Percentiles rank a stretch among this genome's conserved stretches.
These are phyloP conservation scores for Hydropotes inermis DNA, from an alignment of 2,113 vertebrate species.

Conservation along the genomic window DNA sequence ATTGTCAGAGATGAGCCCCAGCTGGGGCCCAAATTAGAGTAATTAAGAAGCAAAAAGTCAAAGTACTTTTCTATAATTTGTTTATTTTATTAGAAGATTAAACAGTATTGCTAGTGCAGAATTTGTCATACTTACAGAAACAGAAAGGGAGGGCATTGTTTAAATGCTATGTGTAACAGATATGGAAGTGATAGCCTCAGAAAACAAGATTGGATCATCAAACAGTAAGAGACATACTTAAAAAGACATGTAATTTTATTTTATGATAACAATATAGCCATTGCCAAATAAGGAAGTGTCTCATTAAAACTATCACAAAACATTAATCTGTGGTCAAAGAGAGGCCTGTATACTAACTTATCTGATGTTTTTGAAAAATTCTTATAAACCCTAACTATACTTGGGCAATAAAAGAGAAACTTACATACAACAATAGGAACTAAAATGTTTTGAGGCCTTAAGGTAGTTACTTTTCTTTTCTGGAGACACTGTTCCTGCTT, in stretches of 20 bases:
- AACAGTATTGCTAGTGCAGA: conserved; percentile 45
- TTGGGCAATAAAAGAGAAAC: not conserved
- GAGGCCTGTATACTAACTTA: not conserved
- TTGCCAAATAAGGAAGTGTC: conserved; percentile 1
- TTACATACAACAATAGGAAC: not conserved
- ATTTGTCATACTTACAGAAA: conserved; percentile 47
- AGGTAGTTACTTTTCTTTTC: not conserved
- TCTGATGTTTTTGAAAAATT: not conserved
- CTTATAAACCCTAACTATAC: not conserved
- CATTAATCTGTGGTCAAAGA: not conserved
- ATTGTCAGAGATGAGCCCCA: conserved; percentile 67
- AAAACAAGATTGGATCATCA: conserved; percentile 36
- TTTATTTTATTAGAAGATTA: conserved; percentile 75
- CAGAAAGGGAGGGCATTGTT: conserved; percentile 17
- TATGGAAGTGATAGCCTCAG: not conserved
- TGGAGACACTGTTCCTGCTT: not conserved
- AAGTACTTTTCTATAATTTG: conserved; percentile 32
- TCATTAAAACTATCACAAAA: conserved; percentile 34
- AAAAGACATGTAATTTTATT: not conserved
- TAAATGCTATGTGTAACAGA: conserved; percentile 42
- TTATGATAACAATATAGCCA: conserved; percentile 28
- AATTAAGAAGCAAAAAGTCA: conserved; percentile 55
- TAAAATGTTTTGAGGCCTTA: conserved; percentile 13
- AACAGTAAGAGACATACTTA: not conserved
- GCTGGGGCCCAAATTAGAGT: conserved; percentile 67